Evolutionary conservation across 2,797 vertebrate species (phyloP), one percentile per base, ranked within the genome.

Genomic region (Rhinogobio ventralis): DNA sequence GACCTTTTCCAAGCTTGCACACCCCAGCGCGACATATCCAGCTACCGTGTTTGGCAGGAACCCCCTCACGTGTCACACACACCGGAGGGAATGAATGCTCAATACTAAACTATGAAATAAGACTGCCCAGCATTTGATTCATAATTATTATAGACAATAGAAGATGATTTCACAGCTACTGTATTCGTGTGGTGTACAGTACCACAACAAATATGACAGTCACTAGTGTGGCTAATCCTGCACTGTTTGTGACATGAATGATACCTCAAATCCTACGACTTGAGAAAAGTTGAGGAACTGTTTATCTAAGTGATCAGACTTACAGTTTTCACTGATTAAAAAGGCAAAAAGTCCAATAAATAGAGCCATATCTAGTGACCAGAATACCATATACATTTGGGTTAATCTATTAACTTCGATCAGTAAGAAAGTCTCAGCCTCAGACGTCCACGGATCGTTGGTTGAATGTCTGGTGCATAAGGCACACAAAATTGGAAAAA

Each of bases 1-100:
- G 94, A 96, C 95, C 94, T 96, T 95, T 95, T 86, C 84, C 87
- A 80, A 80, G 86, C 39, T 10, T 81, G 78, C 36, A 64, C 86
- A 87, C 74, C 85, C 83, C 75, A 33, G 74, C 36, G 83, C 39
- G 79, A 82, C 85, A 87, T 82, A 90, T 88, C 67, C 85, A 84
- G 87, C 81, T 79, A 79, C 73, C 20, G 30, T n/a, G 60, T 83
- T 86, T 88, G 89, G 86, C 88, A 89, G 87, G 85, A 86, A 90
- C 80, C 85, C 83, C 83, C 87, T 90, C 75, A 85, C 25, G 79
- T 87, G 82, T 79, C 84, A 76, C 15, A 60, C 62, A 73, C 80
- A 68, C 60, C 60, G 11, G 77, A 74, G 72, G 53, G 51, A 82
- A 83, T 64, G 30, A 46, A 66, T 64, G 49, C 85, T 83, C 33